Evolutionary conservation across 53 echinoderm and acorn worm genomes (phyloP), one percentile per base, ranked within the genome.

Genomic region (Echinometra lucunter): DNA sequence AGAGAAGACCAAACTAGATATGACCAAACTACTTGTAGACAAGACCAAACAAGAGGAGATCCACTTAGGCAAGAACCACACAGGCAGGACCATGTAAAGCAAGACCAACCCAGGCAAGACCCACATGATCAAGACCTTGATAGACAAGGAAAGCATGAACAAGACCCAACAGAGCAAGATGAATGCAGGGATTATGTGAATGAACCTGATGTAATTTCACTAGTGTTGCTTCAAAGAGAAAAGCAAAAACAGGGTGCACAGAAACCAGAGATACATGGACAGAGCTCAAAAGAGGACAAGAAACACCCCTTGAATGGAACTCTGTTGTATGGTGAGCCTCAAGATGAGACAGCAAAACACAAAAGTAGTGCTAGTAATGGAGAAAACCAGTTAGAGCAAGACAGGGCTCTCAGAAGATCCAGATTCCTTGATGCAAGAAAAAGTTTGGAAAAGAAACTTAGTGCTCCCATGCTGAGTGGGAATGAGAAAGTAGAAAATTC

Each of bases 111-210:
- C 44, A 75, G 75, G 21, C 81, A 38, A 44, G 81, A 17, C 18
- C 42, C 16, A 19, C 81, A 23, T 2, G 30, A 49, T n/a, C 53
- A 45, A 45, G 47, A 85, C 85, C 37, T 49, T 5, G 2, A n/a
- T 28, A n/a, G 85, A 85, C n/a, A 27, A 81, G 44, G 44, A 25
- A 13, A 44, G 40, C 40, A 44, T 6, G 19, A 6, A 18, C 18
- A 81, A 85, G 53, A 53, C 85, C 85, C n/a, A 28, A 53, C 49
- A 3, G 30, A 30, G 28, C 85, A 85, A 47, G 85, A 85, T 49
- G 49, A 85, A 47, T 85, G 28, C 85, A 85, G 85, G n/a, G 47
- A 85, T n/a, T 85, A 85, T 85, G 85, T 85, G 3, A 85, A 85
- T 85, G 85, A 18, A 45, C 85, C 47, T 47, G 85, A 85, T 23